Conservation (phyloP, 2,113 vertebrate species). For the Catharus bicknelli region DNA sequence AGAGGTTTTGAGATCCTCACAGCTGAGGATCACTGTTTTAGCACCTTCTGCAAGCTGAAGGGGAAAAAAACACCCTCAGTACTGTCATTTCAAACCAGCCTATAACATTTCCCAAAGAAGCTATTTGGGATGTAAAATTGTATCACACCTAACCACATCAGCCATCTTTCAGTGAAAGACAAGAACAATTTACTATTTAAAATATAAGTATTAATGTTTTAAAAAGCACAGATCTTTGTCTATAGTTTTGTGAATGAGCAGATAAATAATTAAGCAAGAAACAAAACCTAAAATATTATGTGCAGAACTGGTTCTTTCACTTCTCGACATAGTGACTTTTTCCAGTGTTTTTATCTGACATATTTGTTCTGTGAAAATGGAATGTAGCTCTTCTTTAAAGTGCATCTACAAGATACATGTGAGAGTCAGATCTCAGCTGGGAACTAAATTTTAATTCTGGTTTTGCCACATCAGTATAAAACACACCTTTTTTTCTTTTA, state of each 20-base stretch:
- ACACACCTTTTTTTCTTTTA: background rate
- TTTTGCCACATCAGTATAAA: constrained; percentile 2
- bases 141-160: constrained; percentile 10
- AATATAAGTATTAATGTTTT: background rate
- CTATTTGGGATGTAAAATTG: constrained; percentile 26
- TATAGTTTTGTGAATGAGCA: background rate
- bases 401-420: background rate
- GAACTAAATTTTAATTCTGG: background rate
- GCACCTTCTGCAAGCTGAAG: constrained; percentile 62
- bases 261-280: constrained; percentile 3
- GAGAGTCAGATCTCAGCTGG: background rate
- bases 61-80: background rate
- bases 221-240: background rate
- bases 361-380: constrained; percentile 12
- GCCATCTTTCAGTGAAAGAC: background rate
- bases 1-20: constrained; percentile 63
- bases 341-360: constrained; percentile 21
- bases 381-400: background rate
- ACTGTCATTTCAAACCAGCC: constrained; percentile 46
- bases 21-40: constrained; percentile 67
- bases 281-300: background rate
- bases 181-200: background rate
- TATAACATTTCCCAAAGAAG: constrained; percentile 30
- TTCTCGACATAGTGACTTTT: background rate
- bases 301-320: background rate